phyloP scores from a whole-genome alignment of 2,888 invertebrate genomes.

The Noctua janthe region DNA sequence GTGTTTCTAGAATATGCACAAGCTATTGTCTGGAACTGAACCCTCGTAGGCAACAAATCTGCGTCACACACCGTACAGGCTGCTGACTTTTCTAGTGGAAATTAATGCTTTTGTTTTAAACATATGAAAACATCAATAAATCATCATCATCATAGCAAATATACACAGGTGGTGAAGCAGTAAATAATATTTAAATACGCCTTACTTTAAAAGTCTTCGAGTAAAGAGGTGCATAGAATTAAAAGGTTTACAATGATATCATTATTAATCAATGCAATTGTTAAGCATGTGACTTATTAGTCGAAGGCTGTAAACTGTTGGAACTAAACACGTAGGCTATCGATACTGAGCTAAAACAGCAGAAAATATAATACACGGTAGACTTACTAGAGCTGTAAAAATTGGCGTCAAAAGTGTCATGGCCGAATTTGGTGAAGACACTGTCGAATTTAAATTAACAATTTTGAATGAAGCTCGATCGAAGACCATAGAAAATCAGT shows the following conservation, averaged over 20 bases:
- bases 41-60: conserved; percentile 12
- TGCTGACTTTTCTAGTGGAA: conserved; percentile 3
- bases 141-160: neutral
- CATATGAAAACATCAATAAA: neutral
- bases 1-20: neutral
- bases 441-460: neutral
- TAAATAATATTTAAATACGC: conserved; percentile 11
- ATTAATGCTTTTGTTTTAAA: neutral
- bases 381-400: neutral
- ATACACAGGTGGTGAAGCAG: conserved; percentile 6
- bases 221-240: neutral
- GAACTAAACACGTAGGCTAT: neutral
- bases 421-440: neutral
- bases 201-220: neutral
- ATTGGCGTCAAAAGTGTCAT: neutral
- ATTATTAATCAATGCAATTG: neutral
- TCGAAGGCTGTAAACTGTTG: neutral
- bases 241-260: neutral
- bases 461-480: neutral
- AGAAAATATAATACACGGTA: neutral
- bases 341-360: neutral
- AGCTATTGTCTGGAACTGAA: conserved; percentile 3
- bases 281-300: neutral
- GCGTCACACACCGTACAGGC: conserved; percentile 37
- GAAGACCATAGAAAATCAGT: neutral